Percentiles rank a stretch among this genome's conserved stretches.
Evolutionary conservation across 37 sponge, comb jelly and placozoan species (phyloP).

Genomic region (Mnemiopsis leidyi): DNA sequence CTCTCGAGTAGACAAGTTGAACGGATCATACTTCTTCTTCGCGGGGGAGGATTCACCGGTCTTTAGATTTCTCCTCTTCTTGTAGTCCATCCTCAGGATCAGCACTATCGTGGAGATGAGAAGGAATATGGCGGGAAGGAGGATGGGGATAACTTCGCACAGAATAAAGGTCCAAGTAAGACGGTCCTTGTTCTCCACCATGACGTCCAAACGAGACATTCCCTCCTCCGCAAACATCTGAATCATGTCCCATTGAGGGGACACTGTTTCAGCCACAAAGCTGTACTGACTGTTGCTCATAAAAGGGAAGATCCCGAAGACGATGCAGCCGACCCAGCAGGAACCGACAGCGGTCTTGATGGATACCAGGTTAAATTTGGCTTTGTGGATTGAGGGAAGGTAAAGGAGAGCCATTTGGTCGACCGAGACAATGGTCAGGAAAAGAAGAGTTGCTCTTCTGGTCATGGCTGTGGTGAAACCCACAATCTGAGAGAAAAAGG

Average conservation of each 20-base stretch:
- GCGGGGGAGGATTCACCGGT: background rate
- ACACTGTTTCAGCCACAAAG: background rate
- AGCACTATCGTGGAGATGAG: background rate
- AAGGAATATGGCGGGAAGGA: background rate
- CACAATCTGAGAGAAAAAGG: conserved; percentile 14
- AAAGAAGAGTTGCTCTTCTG: background rate
- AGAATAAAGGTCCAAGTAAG: background rate
- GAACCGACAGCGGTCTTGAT: conserved; percentile 52
- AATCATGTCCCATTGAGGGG: background rate
- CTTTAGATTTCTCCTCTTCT: background rate
- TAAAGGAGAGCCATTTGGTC: background rate
- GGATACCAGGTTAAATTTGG: background rate
- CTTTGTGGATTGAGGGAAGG: background rate
- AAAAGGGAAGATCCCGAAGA: conserved; percentile 30
- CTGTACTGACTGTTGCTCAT: conserved; percentile 17
- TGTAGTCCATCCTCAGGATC: background rate
- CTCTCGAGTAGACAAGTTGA: background rate
- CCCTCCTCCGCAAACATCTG: background rate
- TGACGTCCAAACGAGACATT: too few species aligned
- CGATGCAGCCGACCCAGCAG: background rate
- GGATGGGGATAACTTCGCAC: background rate
- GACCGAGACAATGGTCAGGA: background rate
- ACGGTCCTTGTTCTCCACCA: background rate
- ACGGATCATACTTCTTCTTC: background rate
- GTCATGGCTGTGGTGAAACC: background rate